A percentile compares a stretch with the other conserved stretches of the same genome.
Conservation (phyloP, 1,140 invertebrate species). For the Gyrodactylus salaris region DNA sequence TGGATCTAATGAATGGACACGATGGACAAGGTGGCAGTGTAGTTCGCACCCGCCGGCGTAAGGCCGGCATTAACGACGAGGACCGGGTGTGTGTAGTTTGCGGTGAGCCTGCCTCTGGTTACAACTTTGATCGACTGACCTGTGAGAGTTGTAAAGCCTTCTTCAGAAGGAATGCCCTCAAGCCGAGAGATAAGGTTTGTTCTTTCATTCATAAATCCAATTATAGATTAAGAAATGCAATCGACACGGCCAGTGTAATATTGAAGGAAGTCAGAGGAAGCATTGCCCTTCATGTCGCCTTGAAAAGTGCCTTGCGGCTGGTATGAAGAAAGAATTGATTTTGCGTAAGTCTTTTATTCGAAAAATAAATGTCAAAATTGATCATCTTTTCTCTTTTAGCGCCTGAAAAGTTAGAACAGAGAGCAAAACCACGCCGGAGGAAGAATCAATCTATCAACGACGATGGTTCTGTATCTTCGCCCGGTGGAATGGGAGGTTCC, state of each 20-base stretch:
- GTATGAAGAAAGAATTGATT: constrained; percentile 86
- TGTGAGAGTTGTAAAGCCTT: constrained; percentile 95
- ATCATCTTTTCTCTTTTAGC: neutral
- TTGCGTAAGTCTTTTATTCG: constrained; percentile 13
- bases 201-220: neutral
- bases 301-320: constrained; percentile 52
- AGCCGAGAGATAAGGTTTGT: constrained; percentile 14
- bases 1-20: neutral
- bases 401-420: constrained; percentile 6
- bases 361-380: neutral
- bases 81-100: constrained; percentile 30
- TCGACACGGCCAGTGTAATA: constrained; percentile 37
- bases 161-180: constrained; percentile 64
- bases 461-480: neutral
- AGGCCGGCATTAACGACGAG: neutral
- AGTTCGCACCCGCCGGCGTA: neutral
- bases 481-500: neutral
- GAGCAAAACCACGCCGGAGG: constrained; percentile 2
- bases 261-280: constrained; percentile 52
- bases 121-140: constrained; percentile 84
- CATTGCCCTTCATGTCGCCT: constrained; percentile 81
- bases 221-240: constrained; percentile 5
- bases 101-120: constrained; percentile 61
- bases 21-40: neutral
- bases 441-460: constrained; percentile 1